phyloP scores from a whole-genome alignment of 2,888 invertebrate species.

The Epistrophe eligans region DNA sequence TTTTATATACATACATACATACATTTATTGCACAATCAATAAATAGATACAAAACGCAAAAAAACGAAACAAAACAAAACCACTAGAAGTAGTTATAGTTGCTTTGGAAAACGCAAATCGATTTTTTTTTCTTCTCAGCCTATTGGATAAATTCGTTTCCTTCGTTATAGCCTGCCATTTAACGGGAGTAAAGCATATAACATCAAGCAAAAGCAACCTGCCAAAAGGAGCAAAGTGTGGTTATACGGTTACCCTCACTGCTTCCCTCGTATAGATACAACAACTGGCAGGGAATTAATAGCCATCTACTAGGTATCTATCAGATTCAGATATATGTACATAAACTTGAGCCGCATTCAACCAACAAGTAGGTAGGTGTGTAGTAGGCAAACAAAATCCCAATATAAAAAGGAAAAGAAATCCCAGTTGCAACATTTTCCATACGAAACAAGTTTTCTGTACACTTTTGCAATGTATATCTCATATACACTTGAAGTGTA shows the following conservation, averaged over 20 bases:
- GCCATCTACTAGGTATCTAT: conserved; percentile 60
- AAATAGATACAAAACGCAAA: conserved; percentile 7
- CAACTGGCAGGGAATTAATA: conserved; percentile 63
- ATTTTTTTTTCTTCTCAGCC: conserved; percentile 28
- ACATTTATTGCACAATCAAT: conserved; percentile 57
- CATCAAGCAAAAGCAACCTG: conserved; percentile 42
- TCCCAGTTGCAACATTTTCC: conserved; percentile 53
- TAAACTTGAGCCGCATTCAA: conserved; percentile 13
- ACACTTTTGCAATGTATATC: conserved; percentile 29
- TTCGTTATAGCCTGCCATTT: conserved; percentile 56
- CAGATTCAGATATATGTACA: conserved; percentile 43
- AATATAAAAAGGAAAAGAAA: conserved; percentile 15
- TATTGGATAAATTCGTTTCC: conserved; percentile 50
- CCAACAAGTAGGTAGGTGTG: neutral
- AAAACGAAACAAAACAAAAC: conserved; percentile 21
- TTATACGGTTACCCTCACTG: neutral
- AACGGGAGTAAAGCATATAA: conserved; percentile 56
- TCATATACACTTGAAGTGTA: neutral
- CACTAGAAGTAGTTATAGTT: conserved; percentile 19
- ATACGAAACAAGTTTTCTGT: conserved; percentile 49
- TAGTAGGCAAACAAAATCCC: conserved; percentile 3
- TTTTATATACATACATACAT: conserved; percentile 32
- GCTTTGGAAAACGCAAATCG: conserved; percentile 56
- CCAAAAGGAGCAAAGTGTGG: conserved; percentile 39
- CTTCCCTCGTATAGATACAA: neutral